These are phyloP conservation scores for Lordiphosa fenestrarum DNA, from an alignment of 2,888 invertebrate species.

Conservation along the genomic window DNA sequence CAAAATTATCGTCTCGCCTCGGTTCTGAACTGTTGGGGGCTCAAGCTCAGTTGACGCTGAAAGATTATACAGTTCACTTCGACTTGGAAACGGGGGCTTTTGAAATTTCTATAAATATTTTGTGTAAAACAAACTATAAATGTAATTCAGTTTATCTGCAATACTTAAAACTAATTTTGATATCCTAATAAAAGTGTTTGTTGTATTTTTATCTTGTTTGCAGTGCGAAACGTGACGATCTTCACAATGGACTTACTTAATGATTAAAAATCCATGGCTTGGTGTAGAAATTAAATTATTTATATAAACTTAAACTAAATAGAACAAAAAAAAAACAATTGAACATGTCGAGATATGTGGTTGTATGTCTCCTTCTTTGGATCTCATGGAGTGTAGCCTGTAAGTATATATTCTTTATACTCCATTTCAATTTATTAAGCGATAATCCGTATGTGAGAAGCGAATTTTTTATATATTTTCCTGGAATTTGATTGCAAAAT, in stretches of 20 bases:
- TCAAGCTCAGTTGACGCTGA: conserved; percentile 6
- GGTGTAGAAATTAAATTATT: conserved; percentile 9
- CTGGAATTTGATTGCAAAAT: neutral
- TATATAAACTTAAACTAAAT: conserved; percentile 7
- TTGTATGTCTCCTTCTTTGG: conserved; percentile 2
- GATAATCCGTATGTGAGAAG: neutral
- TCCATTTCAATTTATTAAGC: neutral
- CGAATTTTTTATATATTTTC: neutral
- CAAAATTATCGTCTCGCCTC: conserved; percentile 5
- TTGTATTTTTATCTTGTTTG: too few species aligned
- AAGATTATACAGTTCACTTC: neutral
- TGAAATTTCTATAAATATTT: neutral
- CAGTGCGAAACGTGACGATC: neutral
- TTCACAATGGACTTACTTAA: conserved; percentile 23
- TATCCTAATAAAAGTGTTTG: too few species aligned
- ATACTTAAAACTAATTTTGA: too few species aligned
- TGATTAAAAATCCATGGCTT: too few species aligned
- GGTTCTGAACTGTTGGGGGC: neutral
- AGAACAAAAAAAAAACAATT: conserved; percentile 7
- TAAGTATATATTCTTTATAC: conserved; percentile 8
- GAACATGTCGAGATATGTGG: neutral
- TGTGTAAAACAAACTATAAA: too few species aligned
- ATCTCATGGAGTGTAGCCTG: conserved; percentile 21
- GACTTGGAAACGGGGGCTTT: neutral
- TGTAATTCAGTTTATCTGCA: too few species aligned